These are phyloP conservation scores for Saccopteryx leptura DNA, from an alignment of 2,113 vertebrate species.

Conservation along the genomic window DNA sequence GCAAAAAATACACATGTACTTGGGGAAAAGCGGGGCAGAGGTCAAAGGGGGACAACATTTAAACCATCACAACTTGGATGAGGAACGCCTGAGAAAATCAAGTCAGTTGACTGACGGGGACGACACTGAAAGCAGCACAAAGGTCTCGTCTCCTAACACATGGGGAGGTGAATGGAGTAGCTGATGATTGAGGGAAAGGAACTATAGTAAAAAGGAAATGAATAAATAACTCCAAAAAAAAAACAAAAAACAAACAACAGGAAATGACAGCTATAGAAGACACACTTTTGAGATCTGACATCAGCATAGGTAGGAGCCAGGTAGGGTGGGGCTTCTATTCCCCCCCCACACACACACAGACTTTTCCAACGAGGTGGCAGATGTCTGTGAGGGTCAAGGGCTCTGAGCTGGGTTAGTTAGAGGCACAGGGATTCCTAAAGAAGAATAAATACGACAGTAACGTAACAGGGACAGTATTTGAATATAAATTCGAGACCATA, in stretches of 20 bases:
- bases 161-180: background rate
- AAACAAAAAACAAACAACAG: too few relatives aligned
- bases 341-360: too few relatives aligned
- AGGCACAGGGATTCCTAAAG: background rate
- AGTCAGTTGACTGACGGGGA: background rate
- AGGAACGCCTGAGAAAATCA: background rate
- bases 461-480: background rate
- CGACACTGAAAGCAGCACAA: background rate
- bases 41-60: background rate
- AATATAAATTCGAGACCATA: conserved; percentile 31
- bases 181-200: background rate
- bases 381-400: background rate
- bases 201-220: background rate
- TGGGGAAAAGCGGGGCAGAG: background rate
- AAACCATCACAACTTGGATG: background rate
- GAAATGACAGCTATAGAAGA: background rate
- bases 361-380: background rate
- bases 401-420: background rate
- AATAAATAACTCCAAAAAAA: background rate
- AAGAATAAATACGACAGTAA: background rate
- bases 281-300: background rate
- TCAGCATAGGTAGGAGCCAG: background rate
- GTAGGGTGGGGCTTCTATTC: background rate
- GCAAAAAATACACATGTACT: background rate
- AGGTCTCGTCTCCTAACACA: too few relatives aligned